These are phyloP conservation scores for Troides aeacus DNA, from an alignment of 2,888 invertebrate species.

Conservation along the genomic window DNA sequence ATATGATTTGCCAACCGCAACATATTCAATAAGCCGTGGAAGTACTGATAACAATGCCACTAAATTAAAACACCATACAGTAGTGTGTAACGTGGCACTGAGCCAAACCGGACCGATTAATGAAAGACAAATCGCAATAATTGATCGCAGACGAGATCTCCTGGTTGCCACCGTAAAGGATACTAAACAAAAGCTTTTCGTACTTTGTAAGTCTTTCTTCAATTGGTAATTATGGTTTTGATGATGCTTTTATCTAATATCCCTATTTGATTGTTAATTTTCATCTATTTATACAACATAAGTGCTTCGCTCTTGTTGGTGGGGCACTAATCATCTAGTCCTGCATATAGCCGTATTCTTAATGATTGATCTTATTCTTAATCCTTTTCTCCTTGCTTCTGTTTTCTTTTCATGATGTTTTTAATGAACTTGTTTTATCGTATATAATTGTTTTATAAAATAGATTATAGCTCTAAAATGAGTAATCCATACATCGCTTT, in stretches of 20 bases:
- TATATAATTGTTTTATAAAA: too few species aligned
- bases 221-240: not conserved
- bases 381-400: too few species aligned
- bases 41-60: conserved; percentile 86
- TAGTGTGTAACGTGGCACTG: conserved; percentile 89
- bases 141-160: conserved; percentile 94
- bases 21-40: conserved; percentile 80
- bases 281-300: not conserved
- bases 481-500: too few species aligned
- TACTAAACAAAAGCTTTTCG: conserved; percentile 82
- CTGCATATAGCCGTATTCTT: too few species aligned
- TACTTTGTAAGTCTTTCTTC: conserved; percentile 80
- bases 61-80: conserved; percentile 87
- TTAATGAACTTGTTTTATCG: too few species aligned
- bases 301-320: too few species aligned
- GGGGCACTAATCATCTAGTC: too few species aligned
- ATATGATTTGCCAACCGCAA: conserved; percentile 87
- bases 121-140: conserved; percentile 91
- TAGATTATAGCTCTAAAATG: too few species aligned
- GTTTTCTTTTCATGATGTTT: too few species aligned
- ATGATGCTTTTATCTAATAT: not conserved
- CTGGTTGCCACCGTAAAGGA: conserved; percentile 88
- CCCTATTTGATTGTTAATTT: not conserved
- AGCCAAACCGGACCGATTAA: conserved; percentile 90
- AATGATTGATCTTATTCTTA: too few species aligned